Conservation (phyloP, 1,140 invertebrate genomes). For the Dermatophagoides farinae region DNA sequence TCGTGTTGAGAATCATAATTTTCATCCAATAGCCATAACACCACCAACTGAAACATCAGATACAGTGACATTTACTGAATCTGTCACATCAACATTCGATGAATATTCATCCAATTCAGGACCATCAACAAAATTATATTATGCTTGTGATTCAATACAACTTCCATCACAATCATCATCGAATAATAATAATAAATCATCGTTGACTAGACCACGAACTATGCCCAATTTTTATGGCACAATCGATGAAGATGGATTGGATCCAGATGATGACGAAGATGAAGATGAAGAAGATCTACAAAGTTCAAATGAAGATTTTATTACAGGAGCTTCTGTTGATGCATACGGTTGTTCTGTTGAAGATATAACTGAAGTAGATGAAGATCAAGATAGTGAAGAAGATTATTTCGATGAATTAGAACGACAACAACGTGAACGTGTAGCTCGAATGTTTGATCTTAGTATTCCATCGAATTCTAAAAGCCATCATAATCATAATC, state of each 20-base stretch:
- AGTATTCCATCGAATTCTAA: too few relatives aligned
- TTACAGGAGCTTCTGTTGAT: too few relatives aligned
- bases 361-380: background rate
- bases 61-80: constrained; percentile 1
- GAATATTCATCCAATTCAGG: background rate
- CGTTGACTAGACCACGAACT: background rate
- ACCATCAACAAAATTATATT: background rate
- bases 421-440: background rate
- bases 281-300: background rate
- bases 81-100: background rate
- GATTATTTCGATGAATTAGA: background rate
- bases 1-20: background rate
- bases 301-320: too few relatives aligned
- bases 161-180: background rate
- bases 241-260: background rate
- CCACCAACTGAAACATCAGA: background rate
- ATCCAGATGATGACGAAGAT: background rate
- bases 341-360: too few relatives aligned
- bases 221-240: constrained; percentile 3
- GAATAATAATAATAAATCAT: background rate
- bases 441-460: background rate
- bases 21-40: background rate
- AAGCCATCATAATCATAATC: too few relatives aligned
- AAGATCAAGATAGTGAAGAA: background rate
- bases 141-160: background rate